Evolutionary conservation across 2,888 invertebrate genomes (phyloP).

Genomic region (Andrena trimmerana): DNA sequence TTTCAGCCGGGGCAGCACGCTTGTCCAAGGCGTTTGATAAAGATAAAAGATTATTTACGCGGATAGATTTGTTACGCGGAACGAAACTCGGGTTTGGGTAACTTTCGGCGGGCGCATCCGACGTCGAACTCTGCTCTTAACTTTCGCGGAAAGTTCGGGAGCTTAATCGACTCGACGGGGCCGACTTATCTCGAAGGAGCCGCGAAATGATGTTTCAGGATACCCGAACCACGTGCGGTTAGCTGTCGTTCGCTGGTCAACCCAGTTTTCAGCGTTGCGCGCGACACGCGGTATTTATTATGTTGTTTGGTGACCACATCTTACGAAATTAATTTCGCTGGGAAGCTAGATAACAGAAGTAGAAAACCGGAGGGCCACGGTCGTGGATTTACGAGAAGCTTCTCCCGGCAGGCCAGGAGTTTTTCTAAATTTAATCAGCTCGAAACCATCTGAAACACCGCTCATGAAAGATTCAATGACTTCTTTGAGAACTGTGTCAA

Average conservation of each 20-base stretch:
- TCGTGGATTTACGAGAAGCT: constrained; percentile 8
- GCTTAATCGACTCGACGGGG: constrained; percentile 15
- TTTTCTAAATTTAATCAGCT: constrained; percentile 61
- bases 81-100: constrained; percentile 1
- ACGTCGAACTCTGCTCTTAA: constrained; percentile 11
- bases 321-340: constrained; percentile 21
- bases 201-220: constrained; percentile 24
- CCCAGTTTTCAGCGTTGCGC: constrained; percentile 4
- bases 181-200: constrained; percentile 35
- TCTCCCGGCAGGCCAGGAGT: constrained; percentile 18
- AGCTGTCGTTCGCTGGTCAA: not conserved
- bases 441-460: constrained; percentile 14
- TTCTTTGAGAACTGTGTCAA: constrained; percentile 16
- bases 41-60: constrained; percentile 29
- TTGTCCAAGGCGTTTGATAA: constrained; percentile 5
- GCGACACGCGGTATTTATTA: not conserved
- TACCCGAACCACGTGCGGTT: not conserved
- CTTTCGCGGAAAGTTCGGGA: constrained; percentile 27
- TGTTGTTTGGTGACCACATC: not conserved
- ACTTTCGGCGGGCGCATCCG: not conserved
- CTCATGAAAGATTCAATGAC: constrained; percentile 60
- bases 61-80: constrained; percentile 27
- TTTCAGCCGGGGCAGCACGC: not conserved
- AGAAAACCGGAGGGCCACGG: not conserved
- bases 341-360: not conserved